These are phyloP conservation scores for Aricia artaxerxes DNA, from an alignment of 2,888 invertebrate genomes.

Conservation along the genomic window DNA sequence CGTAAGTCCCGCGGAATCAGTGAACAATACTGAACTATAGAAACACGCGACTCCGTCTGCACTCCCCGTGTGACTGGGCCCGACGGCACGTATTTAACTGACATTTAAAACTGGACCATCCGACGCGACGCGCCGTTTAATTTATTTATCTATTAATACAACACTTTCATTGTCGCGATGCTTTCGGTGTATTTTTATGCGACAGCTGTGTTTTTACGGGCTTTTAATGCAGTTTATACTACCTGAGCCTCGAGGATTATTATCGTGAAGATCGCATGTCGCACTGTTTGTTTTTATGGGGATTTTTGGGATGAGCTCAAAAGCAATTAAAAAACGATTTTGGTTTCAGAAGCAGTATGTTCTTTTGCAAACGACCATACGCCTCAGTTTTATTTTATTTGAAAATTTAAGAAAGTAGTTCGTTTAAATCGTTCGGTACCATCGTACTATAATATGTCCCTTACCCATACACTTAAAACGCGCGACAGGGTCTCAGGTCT, in stretches of 20 bases:
- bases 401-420: too few species aligned
- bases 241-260: neutral
- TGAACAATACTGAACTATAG: neutral
- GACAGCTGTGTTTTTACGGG: slow-evolving; percentile 17
- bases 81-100: slow-evolving; percentile 73
- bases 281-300: neutral
- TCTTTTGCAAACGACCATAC: neutral
- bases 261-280: neutral
- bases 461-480: too few species aligned
- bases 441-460: too few species aligned
- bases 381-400: too few species aligned
- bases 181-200: neutral
- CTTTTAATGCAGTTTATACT: neutral
- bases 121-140: slow-evolving; percentile 27
- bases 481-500: too few species aligned
- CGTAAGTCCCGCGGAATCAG: neutral
- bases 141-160: slow-evolving; percentile 28
- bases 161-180: slow-evolving; percentile 22
- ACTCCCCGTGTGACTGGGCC: slow-evolving; percentile 50
- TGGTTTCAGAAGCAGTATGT: neutral
- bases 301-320: neutral
- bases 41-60: slow-evolving; percentile 40
- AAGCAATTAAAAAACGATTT: neutral
- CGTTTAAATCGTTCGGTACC: too few species aligned
- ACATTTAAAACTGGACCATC: slow-evolving; percentile 78